These are phyloP conservation scores for Chloropsis hardwickii DNA, from an alignment of 2,113 vertebrate species.

Conservation along the genomic window DNA sequence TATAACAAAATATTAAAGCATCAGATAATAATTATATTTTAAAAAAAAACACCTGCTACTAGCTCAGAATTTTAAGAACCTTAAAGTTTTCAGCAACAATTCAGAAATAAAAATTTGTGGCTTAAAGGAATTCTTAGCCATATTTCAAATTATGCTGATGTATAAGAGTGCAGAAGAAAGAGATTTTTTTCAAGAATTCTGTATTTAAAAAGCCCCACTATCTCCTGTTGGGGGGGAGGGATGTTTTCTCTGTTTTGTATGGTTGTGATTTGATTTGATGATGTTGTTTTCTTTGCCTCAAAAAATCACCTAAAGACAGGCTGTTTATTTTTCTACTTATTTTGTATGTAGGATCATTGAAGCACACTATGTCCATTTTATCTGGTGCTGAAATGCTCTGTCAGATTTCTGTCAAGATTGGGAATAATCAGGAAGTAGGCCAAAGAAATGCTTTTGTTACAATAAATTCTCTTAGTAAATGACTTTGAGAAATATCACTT, in stretches of 20 bases:
- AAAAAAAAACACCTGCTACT: background rate
- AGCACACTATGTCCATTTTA: background rate
- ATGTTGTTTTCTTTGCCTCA: background rate
- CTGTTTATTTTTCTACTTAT: background rate
- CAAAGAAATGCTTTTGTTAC: background rate
- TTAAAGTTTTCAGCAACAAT: background rate
- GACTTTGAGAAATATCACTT: background rate
- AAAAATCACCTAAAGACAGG: background rate
- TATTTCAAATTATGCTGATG: background rate
- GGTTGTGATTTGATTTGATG: background rate
- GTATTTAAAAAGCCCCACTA: background rate
- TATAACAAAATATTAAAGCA: background rate
- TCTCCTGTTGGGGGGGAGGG: rapidly evolving
- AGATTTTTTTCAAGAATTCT: background rate
- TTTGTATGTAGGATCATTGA: background rate
- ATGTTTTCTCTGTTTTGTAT: background rate
- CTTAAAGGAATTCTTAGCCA: background rate
- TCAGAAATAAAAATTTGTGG: background rate
- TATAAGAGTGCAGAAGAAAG: background rate
- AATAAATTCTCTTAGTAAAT: background rate
- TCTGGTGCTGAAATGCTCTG: background rate
- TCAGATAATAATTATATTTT: background rate
- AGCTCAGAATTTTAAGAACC: background rate
- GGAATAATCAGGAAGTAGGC: background rate
- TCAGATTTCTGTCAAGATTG: background rate